Evolutionary conservation across 2,797 vertebrate species (phyloP), one percentile per base, ranked within the genome.

Genomic region (Chromobotia macracanthus): DNA sequence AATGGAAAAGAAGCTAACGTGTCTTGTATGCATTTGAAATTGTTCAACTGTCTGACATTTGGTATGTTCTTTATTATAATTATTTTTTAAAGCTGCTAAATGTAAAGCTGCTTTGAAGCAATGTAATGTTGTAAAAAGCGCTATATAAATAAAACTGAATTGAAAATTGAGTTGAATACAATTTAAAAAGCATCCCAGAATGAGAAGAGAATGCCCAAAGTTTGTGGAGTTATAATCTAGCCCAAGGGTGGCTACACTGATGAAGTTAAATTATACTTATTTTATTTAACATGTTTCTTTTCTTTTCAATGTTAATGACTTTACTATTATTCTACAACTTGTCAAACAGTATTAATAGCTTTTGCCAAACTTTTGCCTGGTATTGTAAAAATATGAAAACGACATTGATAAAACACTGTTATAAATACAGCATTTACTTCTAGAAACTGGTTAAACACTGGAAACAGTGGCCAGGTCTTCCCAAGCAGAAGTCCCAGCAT

Each of bases 361-460:
- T 12, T 23, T 9, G 13, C 7, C 18, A 76, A 67, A 58, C 12
- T 19, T 75, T 67, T 76, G 38, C 44, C 64, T 67, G 51, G 18
- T 67, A 53, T 13, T 56, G 18, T 46, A 46, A 46, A 76, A 46
- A 44, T 44, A 10, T 11, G n/a, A 67, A 67, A 56, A 23, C 56
- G 56, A 23, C 25, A 63, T 12, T 35, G 13, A 75, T 53, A n/a
- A 21, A 48, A 50, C 16, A 31, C 19, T 56, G 55, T 64, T 12
- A 83, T 80, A 25, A 28, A n/a, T 19, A 9, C 58, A 38, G 9
- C 0, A 81, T 82, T 65, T 94, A 99, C 98, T 96, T 99, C 98
- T 95, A 99, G 91, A 94, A 99, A 99, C 85, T 99, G 98, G 91
- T 99, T 97, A 91, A 99, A 99, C 83, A 99, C 96, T 89, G 97